Conservation (phyloP, 2,113 vertebrate species). For the Paralichthys olivaceus region DNA sequence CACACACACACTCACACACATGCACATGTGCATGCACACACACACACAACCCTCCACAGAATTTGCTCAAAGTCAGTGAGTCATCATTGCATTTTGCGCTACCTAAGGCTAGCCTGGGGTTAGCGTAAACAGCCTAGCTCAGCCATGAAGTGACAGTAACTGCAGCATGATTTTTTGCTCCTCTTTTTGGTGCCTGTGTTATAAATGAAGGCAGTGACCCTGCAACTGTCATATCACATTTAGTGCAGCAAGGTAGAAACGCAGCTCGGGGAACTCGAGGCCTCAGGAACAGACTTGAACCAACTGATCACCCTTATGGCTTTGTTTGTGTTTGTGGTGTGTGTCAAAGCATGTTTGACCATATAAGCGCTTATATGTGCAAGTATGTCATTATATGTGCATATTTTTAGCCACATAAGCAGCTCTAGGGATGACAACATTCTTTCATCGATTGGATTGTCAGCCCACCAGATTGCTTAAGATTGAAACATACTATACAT, state of each 20-base stretch:
- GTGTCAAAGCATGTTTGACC: background rate
- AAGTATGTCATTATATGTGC: background rate
- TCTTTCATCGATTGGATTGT: background rate
- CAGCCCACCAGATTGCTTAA: background rate
- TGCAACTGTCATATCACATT: slow-evolving; percentile 62
- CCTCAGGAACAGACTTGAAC: slow-evolving; percentile 1
- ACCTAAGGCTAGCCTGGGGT: slow-evolving; percentile 54
- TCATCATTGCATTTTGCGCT: slow-evolving; percentile 52
- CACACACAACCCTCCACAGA: slow-evolving; percentile 9
- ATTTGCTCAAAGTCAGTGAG: slow-evolving; percentile 53
- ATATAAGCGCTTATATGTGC: background rate
- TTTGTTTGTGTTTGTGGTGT: background rate
- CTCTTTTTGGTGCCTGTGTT: slow-evolving; percentile 40
- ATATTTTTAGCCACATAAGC: background rate
- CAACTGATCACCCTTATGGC: background rate
- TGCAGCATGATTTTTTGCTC: slow-evolving; percentile 39
- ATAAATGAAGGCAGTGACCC: slow-evolving; percentile 58
- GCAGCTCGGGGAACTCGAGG: slow-evolving; percentile 20
- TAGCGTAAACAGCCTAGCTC: slow-evolving; percentile 17
- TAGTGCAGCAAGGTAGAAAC: slow-evolving; percentile 26
- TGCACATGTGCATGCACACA: background rate
- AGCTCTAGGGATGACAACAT: background rate
- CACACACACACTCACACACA: slow-evolving; percentile 15
- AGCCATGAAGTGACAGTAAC: slow-evolving; percentile 56
- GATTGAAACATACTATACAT: background rate